Conservation (phyloP, 2,113 vertebrate genomes). For the Grallaria varia region DNA sequence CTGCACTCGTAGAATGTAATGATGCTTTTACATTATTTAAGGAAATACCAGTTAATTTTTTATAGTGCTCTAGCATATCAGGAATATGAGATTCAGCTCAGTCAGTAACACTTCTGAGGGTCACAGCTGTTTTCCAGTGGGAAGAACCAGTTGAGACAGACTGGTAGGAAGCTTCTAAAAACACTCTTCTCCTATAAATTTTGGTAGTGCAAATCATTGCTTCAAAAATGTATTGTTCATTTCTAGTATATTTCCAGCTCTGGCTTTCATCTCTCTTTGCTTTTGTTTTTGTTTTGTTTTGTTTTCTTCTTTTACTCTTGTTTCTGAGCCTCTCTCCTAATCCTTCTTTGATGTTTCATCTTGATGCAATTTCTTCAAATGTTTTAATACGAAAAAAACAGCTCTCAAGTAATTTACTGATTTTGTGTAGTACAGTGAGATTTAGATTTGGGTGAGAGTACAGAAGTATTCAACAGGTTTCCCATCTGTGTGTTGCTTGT, state of each 20-base stretch:
- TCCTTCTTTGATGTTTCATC: neutral
- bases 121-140: neutral
- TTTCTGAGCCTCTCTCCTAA: neutral
- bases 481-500: neutral
- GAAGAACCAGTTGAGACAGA: neutral
- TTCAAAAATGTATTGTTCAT: neutral
- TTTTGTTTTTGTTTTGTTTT: neutral
- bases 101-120: neutral
- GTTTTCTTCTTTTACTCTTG: neutral
- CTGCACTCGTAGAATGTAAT: neutral
- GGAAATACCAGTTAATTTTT: slow-evolving; percentile 55
- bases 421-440: neutral
- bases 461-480: neutral
- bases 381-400: neutral
- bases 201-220: neutral
- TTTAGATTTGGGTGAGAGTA: neutral
- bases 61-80: slow-evolving; percentile 25
- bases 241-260: neutral
- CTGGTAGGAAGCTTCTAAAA: neutral
- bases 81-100: slow-evolving; percentile 27
- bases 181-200: neutral
- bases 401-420: neutral
- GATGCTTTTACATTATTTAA: slow-evolving; percentile 51
- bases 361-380: neutral
- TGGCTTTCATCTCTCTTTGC: neutral